A percentile compares a stretch with the other conserved stretches of the same genome.
Conservation (phyloP, 1,140 invertebrate genomes). For the Anastrepha obliqua region DNA sequence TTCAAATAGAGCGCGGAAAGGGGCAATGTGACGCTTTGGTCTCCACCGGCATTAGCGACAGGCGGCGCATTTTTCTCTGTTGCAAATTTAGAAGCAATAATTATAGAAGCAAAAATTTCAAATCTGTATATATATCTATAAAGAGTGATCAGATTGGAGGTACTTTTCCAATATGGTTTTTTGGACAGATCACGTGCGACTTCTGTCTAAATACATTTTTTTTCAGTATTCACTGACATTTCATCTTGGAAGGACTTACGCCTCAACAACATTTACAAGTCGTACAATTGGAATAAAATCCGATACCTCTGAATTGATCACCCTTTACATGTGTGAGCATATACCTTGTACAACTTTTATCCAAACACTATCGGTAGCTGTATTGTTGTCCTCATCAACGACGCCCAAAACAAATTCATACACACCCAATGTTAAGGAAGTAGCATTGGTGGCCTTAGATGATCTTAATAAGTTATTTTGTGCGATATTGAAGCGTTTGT, state of each 20-base stretch:
- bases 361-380: conserved; percentile 81
- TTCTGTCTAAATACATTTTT: neutral
- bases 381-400: conserved; percentile 88
- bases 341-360: conserved; percentile 93
- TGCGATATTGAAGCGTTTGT: neutral
- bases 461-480: conserved; percentile 15
- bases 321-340: neutral
- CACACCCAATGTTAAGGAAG: conserved; percentile 86
- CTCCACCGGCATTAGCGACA: conserved; percentile 90
- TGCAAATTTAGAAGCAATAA: conserved; percentile 56
- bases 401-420: conserved; percentile 91
- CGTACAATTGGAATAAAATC: no score
- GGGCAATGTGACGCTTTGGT: conserved; percentile 86
- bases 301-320: no score
- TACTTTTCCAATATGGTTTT: no score
- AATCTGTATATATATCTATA: no score
- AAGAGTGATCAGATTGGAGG: no score
- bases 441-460: conserved; percentile 81
- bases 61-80: conserved; percentile 92
- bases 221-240: neutral
- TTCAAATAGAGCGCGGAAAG: conserved; percentile 86
- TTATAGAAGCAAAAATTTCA: conserved; percentile 30
- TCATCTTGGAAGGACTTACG: no score
- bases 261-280: no score
- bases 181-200: no score